Evolutionary conservation across 2,888 invertebrate genomes (phyloP), one percentile per base, ranked within the genome.

Genomic region (Crematogaster levior): DNA sequence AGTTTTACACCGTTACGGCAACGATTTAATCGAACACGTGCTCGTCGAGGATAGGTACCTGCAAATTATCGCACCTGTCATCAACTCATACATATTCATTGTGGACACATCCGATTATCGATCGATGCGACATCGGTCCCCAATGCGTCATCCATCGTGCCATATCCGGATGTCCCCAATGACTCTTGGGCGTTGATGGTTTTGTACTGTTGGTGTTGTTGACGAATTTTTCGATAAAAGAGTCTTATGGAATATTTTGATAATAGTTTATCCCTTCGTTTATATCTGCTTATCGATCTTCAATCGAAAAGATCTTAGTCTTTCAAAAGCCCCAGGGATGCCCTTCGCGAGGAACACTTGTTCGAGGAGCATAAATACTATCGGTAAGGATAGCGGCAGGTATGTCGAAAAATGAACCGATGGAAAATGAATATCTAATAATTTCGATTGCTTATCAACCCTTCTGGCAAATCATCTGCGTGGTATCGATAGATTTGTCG

Each of bases 361-460:
- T 43, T 21, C 15, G 27, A 46, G n/a, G 5, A 10, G 24, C 18
- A 30, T 3, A 5, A 27, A 2, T n/a, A n/a, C n/a, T 66, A 61
- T 48, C 27, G 40, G n/a, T 12, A 37, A 18, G 27, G 60, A n/a
- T 40, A n/a, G 34, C 21, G 24, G 10, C 1, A 66, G 9, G 15
- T 15, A 37, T 21, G 43, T 65, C 53, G 58, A 73, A 79, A 84
- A 79, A 53, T 72, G 40, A 21, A 60, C 48, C 58, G 68, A 82
- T 77, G 74, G 66, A n/a, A n/a, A n/a, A n/a, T n/a, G n/a, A n/a
- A n/a, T n/a, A n/a, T n/a, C n/a, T n/a, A n/a, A n/a, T n/a, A n/a
- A n/a, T n/a, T n/a, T n/a, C n/a, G n/a, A n/a, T n/a, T n/a, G n/a
- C n/a, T n/a, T n/a, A n/a, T n/a, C n/a, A n/a, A n/a, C n/a, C n/a